A percentile compares a stretch with the other conserved stretches of the same genome.
These are phyloP conservation scores for Enteromius viviparus DNA, from an alignment of 2,797 vertebrate genomes.

Conservation along the genomic window DNA sequence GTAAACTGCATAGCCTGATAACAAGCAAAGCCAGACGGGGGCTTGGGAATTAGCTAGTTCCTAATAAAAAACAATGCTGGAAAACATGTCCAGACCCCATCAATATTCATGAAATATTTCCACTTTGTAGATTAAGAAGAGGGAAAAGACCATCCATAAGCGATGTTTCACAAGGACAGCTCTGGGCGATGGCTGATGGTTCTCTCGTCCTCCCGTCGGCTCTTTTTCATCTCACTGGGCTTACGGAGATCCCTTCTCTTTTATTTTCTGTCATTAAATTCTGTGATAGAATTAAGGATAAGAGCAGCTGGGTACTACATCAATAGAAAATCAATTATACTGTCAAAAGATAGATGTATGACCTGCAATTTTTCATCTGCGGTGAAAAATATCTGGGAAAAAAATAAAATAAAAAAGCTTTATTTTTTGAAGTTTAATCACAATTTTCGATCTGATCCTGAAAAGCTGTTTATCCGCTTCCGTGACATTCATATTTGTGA, in stretches of 20 bases:
- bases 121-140: neutral
- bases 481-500: slow-evolving; percentile 61
- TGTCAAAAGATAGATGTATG: slow-evolving; percentile 57
- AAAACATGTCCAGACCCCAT: slow-evolving; percentile 25
- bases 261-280: slow-evolving; percentile 59
- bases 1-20: slow-evolving; percentile 29
- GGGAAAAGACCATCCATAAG: slow-evolving; percentile 27
- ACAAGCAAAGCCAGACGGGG: slow-evolving; percentile 43
- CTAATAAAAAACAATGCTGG: neutral
- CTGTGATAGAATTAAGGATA: slow-evolving; percentile 61
- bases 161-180: slow-evolving; percentile 21
- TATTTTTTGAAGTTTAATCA: slow-evolving; percentile 49
- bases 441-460: slow-evolving; percentile 44
- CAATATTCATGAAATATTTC: slow-evolving; percentile 12
- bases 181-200: slow-evolving; percentile 33
- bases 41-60: neutral
- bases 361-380: slow-evolving; percentile 47
- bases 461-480: slow-evolving; percentile 59
- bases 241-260: slow-evolving; percentile 52
- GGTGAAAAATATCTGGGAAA: slow-evolving; percentile 26
- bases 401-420: slow-evolving; percentile 35
- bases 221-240: slow-evolving; percentile 49
- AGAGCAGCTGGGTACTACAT: slow-evolving; percentile 60
- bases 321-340: slow-evolving; percentile 63
- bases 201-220: slow-evolving; percentile 32